Percentiles rank a stretch among this genome's conserved stretches.
phyloP scores from a whole-genome alignment of 92 coral and sea anemone species.

The Bergia sp. region DNA sequence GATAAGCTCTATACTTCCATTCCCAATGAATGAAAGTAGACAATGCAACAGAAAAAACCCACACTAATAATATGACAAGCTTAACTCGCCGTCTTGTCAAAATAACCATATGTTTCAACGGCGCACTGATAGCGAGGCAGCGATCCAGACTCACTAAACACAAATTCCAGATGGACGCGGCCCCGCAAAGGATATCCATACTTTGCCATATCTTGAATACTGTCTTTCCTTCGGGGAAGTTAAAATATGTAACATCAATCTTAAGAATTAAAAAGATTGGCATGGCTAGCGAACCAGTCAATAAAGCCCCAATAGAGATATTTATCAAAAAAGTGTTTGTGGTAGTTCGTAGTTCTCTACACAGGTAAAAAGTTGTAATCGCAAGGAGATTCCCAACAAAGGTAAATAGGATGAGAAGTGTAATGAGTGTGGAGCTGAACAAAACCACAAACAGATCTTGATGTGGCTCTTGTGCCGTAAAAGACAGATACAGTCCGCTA shows the following conservation, averaged over 20 bases:
- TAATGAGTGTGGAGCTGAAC: conserved; percentile 69
- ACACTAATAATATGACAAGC: conserved; percentile 75
- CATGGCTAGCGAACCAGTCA: conserved; percentile 88
- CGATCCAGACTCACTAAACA: conserved; percentile 96
- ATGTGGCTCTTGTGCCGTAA: conserved; percentile 3
- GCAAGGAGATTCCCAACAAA: conserved; percentile 85
- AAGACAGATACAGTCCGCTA: background rate
- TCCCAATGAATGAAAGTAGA: conserved; percentile 67
- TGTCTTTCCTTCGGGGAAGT: conserved; percentile 68
- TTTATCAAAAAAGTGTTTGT: conserved; percentile 92
- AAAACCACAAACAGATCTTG: conserved; percentile 65
- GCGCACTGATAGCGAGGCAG: conserved; percentile 83
- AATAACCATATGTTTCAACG: conserved; percentile 85
- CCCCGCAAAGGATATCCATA: conserved; percentile 85
- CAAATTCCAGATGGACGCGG: conserved; percentile 96
- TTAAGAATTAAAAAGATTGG: conserved; percentile 80
- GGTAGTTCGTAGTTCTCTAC: conserved; percentile 86
- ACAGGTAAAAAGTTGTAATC: conserved; percentile 75
- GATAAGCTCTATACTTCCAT: conserved; percentile 80
- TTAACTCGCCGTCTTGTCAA: conserved; percentile 83
- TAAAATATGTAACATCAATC: conserved; percentile 48
- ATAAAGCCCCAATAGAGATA: conserved; percentile 78
- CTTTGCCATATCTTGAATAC: conserved; percentile 73
- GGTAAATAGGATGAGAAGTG: conserved; percentile 70
- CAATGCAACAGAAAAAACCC: conserved; percentile 78